Evolutionary conservation across 2,113 vertebrate genomes (phyloP).

Genomic region (Microcebus lehilahytsara): DNA sequence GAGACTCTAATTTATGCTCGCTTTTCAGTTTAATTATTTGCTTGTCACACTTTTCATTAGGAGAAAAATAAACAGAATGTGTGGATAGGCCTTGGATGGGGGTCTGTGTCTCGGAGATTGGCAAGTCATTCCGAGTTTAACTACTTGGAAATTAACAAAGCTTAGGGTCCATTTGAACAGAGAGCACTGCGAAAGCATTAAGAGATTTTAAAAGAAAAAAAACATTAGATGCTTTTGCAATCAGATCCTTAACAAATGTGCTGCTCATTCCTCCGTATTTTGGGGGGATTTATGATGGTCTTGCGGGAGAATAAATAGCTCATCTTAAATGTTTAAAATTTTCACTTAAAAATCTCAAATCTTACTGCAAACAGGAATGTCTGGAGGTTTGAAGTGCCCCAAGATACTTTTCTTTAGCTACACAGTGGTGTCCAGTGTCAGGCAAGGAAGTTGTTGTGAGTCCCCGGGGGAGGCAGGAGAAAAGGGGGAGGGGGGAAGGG

Average conservation of each 20-base stretch:
- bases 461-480: fast-evolving
- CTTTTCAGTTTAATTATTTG: constrained; percentile 74
- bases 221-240: background rate
- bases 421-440: fast-evolving
- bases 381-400: background rate
- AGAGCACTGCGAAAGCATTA: background rate
- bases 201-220: background rate
- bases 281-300: background rate
- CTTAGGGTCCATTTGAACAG: background rate
- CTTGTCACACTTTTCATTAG: constrained; percentile 71
- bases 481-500: too few species aligned
- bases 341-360: background rate
- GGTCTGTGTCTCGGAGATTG: background rate
- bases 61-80: constrained; percentile 68
- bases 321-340: background rate
- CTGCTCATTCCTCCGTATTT: background rate
- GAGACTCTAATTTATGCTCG: constrained; percentile 74
- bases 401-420: fast-evolving
- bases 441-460: fast-evolving
- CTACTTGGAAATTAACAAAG: constrained; percentile 43
- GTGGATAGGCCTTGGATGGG: background rate
- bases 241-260: background rate
- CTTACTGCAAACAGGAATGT: background rate
- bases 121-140: constrained; percentile 15
- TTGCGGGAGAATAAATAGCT: background rate